A percentile compares a stretch with the other conserved stretches of the same genome.
These are phyloP conservation scores for Leptonema lineaticorne DNA, from an alignment of 1,140 invertebrate genomes.

Conservation along the genomic window DNA sequence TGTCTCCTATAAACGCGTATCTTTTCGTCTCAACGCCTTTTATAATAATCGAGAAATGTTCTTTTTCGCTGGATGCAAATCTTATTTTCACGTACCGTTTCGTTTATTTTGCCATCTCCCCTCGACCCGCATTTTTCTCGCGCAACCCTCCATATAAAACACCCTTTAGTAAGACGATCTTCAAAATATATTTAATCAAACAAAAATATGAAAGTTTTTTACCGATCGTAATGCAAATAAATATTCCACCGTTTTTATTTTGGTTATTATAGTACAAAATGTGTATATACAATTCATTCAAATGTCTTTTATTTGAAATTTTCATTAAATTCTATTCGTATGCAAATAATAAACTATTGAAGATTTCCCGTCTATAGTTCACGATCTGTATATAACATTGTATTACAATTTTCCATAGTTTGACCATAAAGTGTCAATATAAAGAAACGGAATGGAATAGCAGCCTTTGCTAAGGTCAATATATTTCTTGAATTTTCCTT, in stretches of 20 bases:
- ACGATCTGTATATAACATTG: conserved; percentile 22
- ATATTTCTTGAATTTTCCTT: conserved; percentile 34
- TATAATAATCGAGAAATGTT: conserved; percentile 41
- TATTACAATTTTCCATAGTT: conserved; percentile 12
- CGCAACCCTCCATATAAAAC: background rate
- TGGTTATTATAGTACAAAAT: no score
- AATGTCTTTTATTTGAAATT: conserved; percentile 3
- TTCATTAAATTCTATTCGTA: no score
- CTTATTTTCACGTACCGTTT: conserved; percentile 27
- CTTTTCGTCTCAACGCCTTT: conserved; percentile 41
- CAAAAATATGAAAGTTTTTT: no score
- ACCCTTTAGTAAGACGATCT: background rate
- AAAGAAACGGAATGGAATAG: conserved; percentile 26
- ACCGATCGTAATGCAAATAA: no score
- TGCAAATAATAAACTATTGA: background rate
- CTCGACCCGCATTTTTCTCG: background rate
- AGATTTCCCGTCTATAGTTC: conserved; percentile 10
- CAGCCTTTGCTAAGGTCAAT: conserved; percentile 26
- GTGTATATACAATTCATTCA: background rate
- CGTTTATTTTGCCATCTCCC: background rate
- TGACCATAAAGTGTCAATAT: conserved; percentile 37
- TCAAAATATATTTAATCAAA: no score
- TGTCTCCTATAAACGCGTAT: conserved; percentile 41
- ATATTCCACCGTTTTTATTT: no score
- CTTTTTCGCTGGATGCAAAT: conserved; percentile 29